Conservation (phyloP, 2,888 invertebrate genomes). For the Acronicta psi region DNA sequence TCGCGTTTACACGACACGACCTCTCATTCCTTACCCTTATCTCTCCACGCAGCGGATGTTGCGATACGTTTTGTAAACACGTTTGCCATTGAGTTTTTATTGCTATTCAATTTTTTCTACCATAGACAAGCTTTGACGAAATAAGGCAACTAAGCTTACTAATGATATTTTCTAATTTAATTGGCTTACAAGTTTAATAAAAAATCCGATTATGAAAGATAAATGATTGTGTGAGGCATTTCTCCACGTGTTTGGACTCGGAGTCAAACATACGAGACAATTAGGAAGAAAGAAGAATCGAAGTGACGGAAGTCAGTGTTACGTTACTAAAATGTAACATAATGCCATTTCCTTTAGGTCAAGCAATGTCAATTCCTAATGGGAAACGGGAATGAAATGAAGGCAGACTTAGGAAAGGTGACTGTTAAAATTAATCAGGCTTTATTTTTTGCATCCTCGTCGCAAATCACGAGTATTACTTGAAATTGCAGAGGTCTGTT, state of each 20-base stretch:
- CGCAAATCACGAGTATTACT: no score
- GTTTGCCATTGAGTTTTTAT: conserved; percentile 7
- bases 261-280: conserved; percentile 29
- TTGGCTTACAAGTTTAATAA: conserved; percentile 21
- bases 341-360: no score
- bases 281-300: no score
- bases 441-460: no score
- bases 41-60: conserved; percentile 18
- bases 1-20: no score
- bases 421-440: no score
- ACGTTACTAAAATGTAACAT: no score
- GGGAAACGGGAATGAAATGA: no score
- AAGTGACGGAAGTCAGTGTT: conserved; percentile 8
- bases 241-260: conserved; percentile 13
- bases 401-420: no score
- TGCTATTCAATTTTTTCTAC: conserved; percentile 3
- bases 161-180: conserved; percentile 1
- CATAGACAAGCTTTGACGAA: conserved; percentile 2
- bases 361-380: conserved; percentile 27
- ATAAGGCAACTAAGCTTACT: conserved; percentile 3
- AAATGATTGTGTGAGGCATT: conserved; percentile 2
- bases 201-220: conserved; percentile 24
- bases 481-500: no score
- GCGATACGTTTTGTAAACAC: conserved; percentile 28
- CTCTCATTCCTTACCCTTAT: conserved; percentile 30